Conservation (phyloP, 2,113 vertebrate species). For the Micronisus gabar region DNA sequence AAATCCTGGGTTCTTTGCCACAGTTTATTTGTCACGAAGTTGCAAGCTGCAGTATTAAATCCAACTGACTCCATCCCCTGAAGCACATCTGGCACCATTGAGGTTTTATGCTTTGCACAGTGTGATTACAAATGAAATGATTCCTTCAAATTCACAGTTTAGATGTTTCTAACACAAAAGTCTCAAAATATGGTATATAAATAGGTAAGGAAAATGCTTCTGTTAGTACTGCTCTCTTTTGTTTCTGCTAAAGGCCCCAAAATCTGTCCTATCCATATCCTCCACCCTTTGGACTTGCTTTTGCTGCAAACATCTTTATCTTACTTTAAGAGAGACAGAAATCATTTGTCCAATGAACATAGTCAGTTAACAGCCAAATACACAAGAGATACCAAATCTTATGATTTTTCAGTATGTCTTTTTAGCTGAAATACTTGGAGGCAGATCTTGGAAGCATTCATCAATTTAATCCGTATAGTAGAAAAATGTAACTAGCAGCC, state of each 20-base stretch:
- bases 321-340: neutral
- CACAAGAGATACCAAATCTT: neutral
- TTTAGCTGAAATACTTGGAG: neutral
- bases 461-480: neutral
- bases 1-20: neutral
- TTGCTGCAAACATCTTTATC: neutral
- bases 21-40: neutral
- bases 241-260: neutral
- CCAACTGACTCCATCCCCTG: neutral
- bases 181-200: neutral
- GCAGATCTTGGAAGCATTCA: neutral
- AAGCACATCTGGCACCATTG: neutral
- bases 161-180: neutral
- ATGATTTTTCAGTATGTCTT: neutral
- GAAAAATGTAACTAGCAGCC: neutral
- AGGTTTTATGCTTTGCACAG: neutral
- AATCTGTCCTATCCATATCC: neutral
- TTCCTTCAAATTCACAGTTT: neutral
- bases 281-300: neutral
- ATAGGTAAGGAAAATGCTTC: neutral
- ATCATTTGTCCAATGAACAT: neutral
- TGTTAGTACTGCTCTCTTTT: neutral
- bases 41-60: neutral
- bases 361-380: neutral
- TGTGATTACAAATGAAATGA: neutral